Evolutionary conservation across 2,113 vertebrate species (phyloP), one percentile per base, ranked within the genome.

Genomic region (Passer domesticus): DNA sequence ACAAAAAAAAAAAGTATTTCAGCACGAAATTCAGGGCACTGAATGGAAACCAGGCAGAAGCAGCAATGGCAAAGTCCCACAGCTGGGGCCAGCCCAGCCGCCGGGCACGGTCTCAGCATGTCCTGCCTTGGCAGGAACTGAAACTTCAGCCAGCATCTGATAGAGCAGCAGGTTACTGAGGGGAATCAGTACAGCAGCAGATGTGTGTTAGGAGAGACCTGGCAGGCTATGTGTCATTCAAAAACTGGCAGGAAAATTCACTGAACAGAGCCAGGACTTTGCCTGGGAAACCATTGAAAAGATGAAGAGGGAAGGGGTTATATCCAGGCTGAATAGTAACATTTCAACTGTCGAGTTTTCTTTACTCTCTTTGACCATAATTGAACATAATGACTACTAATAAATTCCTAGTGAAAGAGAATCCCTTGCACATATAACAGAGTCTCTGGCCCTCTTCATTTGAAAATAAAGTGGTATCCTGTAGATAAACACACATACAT

Each of bases 141-240:
- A 3, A 43, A 31, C 39, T 69, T 30, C 46, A 89, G 68, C 85
- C 94, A 92, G 88, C 83, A 88, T 88, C 92, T 81, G 90, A 94
- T n/a, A 67, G 88, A 87, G 53, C 92, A 94, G 88, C 94, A 80
- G 75, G 79, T 67, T 78, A 33, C 37, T 73, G 94, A 69, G 62
- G 41, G 39, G 39, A 83, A 80, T 74, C 63, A 37, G 72, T 66
- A 6, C 46, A 80, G 75, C 43, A 94, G 85, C 94, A 96, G 96
- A 88, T 92, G 94, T 63, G 47, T 80, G 68, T 86, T 86, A 67
- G 79, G 39, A 90, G 25, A 81, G 35, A 77, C 21, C 79, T 93
- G 90, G 67, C 90, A 95, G 59, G 47, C 46, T 83, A n/a, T 70
- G 55, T 70, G 46, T 69, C 55, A 74, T 50, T 66, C 63, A 80